Evolutionary conservation across 2,113 vertebrate genomes (phyloP).

Genomic region (Phaethon lepturus): DNA sequence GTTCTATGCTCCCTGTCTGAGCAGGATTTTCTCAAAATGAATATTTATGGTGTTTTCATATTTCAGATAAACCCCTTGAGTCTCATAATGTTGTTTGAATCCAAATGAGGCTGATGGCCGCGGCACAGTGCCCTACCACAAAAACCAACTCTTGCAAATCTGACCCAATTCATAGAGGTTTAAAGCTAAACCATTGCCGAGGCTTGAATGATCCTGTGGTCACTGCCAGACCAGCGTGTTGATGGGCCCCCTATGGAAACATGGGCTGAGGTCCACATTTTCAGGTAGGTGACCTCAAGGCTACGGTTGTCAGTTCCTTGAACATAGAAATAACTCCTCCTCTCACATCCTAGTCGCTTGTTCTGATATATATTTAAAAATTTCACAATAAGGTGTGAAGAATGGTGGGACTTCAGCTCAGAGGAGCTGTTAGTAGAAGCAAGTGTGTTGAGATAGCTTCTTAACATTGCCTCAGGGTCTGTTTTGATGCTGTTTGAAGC

Average conservation of each 20-base stretch:
- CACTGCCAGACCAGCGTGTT: neutral
- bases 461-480: neutral
- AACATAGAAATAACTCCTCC: neutral
- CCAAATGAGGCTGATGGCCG: conserved; percentile 34
- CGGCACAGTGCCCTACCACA: conserved; percentile 27
- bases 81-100: conserved; percentile 38
- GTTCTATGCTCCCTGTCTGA: neutral
- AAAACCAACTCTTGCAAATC: conserved; percentile 27
- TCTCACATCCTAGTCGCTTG: neutral
- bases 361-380: neutral
- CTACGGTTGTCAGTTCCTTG: neutral
- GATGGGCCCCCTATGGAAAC: neutral
- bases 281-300: neutral
- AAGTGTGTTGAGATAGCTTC: neutral
- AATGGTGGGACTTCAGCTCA: neutral
- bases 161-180: neutral
- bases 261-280: neutral
- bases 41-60: conserved; percentile 57
- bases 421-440: neutral
- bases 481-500: neutral
- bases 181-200: neutral
- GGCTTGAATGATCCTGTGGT: neutral
- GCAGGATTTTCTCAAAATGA: conserved; percentile 45
- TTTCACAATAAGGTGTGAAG: fast-evolving
- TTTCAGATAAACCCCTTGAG: conserved; percentile 47